phyloP scores from a whole-genome alignment of 1,140 invertebrate genomes.

The Ptiloglossa arizonensis region DNA sequence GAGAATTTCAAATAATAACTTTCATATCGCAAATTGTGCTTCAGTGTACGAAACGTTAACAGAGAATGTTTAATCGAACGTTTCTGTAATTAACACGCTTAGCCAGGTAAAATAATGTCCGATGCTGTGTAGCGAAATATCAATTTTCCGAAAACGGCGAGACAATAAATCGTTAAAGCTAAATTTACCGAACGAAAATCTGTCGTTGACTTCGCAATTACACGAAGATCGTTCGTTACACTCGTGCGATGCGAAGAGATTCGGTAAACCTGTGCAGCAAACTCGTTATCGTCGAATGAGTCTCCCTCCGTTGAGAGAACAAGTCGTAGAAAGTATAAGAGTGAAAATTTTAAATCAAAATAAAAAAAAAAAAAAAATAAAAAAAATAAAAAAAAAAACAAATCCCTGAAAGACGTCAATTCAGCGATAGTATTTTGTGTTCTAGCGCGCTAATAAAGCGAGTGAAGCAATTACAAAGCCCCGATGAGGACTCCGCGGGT shows the following conservation, averaged over 20 bases:
- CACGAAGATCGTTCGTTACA: not conserved
- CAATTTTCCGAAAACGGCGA: no score
- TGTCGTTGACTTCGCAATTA: not conserved
- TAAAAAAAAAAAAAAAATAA: conserved; percentile 6
- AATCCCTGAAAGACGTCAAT: conserved; percentile 46
- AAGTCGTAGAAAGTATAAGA: not conserved
- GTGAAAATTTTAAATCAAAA: not conserved
- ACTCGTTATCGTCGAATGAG: not conserved
- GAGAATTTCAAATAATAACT: no score
- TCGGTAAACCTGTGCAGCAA: not conserved
- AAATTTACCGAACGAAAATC: not conserved
- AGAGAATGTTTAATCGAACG: no score
- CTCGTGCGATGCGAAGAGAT: not conserved
- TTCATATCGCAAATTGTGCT: no score
- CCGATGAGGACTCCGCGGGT: conserved; percentile 79
- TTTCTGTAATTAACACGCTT: no score
- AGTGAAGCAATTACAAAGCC: conserved; percentile 79
- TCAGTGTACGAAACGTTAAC: no score
- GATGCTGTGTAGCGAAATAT: not conserved
- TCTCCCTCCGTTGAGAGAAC: not conserved
- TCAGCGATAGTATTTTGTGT: conserved; percentile 78
- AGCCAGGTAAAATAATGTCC: no score
- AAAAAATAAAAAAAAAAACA: conserved; percentile 6
- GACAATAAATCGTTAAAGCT: not conserved
- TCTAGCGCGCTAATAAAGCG: conserved; percentile 81